Evolutionary conservation across 2,797 vertebrate genomes (phyloP), one percentile per base, ranked within the genome.

Genomic region (Chiroxiphia lanceolata): DNA sequence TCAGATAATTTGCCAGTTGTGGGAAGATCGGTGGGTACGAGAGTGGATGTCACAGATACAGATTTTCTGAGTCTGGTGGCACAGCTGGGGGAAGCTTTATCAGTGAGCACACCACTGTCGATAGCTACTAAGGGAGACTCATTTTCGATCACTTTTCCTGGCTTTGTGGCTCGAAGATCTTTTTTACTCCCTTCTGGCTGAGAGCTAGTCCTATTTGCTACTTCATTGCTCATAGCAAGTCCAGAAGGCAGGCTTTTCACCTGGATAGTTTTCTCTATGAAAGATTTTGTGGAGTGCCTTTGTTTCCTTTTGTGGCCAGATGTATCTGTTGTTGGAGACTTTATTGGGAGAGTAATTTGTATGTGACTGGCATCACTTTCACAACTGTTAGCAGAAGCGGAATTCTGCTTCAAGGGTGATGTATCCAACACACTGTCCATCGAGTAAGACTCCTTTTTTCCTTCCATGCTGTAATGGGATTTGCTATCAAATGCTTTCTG

Each of bases 401-500:
- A 92, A 67, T 98, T 98, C 92, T 98, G 98, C 95, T 97, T 98
- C 15, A 83, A 80, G 51, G 97, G 97, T 10, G 96, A 97, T 4
- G 75, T 94, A 44, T 96, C 95, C 59, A 96, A 93, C 88, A 93
- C 60, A 18, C 79, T 95, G 33, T 97, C 97, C 61, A 92, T 80
- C 0, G 90, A 79, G 51, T 95, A 97, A 63, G 87, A 88, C 53
- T 98, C 98, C 85, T 98, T 98, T 96, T 98, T 99, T 72, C 98
- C 98, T 95, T 99, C 99, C 82, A 97, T 79, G 90, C 71, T 97
- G 38, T 98, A 97, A 70, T 96, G 97, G 89, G 86, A 97, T 85
- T 98, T 98, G 89, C 97, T 97, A 89, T 99, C 98, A 96, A 97
- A 98, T 61, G 97, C 98, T 96, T 98, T 99, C 94, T 98, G 99